These are phyloP conservation scores for Phlogophora meticulosa DNA, from an alignment of 2,888 invertebrate genomes.

Conservation along the genomic window DNA sequence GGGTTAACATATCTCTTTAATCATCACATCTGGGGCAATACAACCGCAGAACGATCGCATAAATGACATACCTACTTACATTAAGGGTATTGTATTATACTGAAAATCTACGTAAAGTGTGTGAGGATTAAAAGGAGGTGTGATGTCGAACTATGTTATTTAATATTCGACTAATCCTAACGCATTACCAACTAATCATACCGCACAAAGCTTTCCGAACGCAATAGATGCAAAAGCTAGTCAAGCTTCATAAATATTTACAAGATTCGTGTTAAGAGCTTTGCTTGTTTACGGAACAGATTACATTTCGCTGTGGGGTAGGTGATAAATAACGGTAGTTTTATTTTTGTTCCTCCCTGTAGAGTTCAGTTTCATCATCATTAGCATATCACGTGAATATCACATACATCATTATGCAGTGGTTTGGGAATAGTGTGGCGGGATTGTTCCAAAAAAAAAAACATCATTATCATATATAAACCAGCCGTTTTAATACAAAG, in stretches of 20 bases:
- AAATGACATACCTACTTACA: background rate
- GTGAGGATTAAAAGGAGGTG: background rate
- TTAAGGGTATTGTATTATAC: background rate
- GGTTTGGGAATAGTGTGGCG: too few relatives aligned
- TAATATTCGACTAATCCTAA: constrained; percentile 5
- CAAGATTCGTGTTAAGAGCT: background rate
- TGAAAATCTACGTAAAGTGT: constrained; percentile 11
- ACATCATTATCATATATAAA: too few relatives aligned
- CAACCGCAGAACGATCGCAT: background rate
- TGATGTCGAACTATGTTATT: constrained; percentile 9
- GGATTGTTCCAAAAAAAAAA: too few relatives aligned
- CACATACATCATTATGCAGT: too few relatives aligned
- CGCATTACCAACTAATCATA: background rate
- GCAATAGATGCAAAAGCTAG: constrained; percentile 8
- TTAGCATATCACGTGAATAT: too few relatives aligned
- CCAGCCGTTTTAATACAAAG: too few relatives aligned
- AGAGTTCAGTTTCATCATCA: too few relatives aligned
- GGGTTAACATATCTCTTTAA: background rate
- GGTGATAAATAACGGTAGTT: background rate
- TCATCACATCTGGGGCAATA: background rate
- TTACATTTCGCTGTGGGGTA: background rate
- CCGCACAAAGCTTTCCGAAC: background rate
- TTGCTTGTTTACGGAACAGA: background rate
- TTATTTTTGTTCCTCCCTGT: too few relatives aligned
- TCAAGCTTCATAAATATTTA: constrained; percentile 7